Evolutionary conservation across 2,888 invertebrate genomes (phyloP).

Genomic region (Andrena minutula): DNA sequence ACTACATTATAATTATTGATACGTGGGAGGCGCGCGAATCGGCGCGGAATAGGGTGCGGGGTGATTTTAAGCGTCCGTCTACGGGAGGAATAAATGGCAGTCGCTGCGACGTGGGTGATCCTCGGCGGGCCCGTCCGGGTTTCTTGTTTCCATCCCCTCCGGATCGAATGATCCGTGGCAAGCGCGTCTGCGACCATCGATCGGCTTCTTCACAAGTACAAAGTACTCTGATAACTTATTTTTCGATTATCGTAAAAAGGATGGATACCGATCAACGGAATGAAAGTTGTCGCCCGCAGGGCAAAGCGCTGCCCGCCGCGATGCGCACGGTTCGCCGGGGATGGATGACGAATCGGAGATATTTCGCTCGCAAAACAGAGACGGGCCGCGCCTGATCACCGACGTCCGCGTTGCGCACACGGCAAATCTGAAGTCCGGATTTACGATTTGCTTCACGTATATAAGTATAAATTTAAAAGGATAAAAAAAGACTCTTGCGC

Average conservation of each 20-base stretch:
- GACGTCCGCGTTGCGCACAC: slow-evolving; percentile 36
- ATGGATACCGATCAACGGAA: slow-evolving; percentile 45
- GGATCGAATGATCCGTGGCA: slow-evolving; percentile 9
- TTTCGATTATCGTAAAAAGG: slow-evolving; percentile 56
- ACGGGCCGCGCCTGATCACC: slow-evolving; percentile 22
- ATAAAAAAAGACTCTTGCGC: slow-evolving; percentile 63
- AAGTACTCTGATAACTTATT: slow-evolving; percentile 64
- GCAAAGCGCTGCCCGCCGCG: background rate
- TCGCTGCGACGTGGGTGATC: slow-evolving; percentile 47
- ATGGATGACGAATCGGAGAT: background rate
- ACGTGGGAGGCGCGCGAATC: slow-evolving; percentile 64
- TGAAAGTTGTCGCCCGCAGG: background rate
- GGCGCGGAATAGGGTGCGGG: slow-evolving; percentile 59
- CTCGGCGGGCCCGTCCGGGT: slow-evolving; percentile 8
- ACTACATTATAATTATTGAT: slow-evolving; percentile 70
- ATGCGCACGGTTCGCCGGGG: background rate
- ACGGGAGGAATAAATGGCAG: slow-evolving; percentile 23
- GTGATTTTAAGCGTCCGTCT: slow-evolving; percentile 65
- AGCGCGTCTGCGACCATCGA: slow-evolving; percentile 45
- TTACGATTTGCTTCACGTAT: slow-evolving; percentile 67
- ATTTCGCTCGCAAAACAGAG: background rate
- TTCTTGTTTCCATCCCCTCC: background rate
- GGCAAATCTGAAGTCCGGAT: slow-evolving; percentile 57
- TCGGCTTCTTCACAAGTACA: slow-evolving; percentile 61
- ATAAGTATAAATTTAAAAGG: slow-evolving; percentile 54